Evolutionary conservation across 2,888 invertebrate genomes (phyloP), one percentile per base, ranked within the genome.

Genomic region (Ectemnius cavifrons): DNA sequence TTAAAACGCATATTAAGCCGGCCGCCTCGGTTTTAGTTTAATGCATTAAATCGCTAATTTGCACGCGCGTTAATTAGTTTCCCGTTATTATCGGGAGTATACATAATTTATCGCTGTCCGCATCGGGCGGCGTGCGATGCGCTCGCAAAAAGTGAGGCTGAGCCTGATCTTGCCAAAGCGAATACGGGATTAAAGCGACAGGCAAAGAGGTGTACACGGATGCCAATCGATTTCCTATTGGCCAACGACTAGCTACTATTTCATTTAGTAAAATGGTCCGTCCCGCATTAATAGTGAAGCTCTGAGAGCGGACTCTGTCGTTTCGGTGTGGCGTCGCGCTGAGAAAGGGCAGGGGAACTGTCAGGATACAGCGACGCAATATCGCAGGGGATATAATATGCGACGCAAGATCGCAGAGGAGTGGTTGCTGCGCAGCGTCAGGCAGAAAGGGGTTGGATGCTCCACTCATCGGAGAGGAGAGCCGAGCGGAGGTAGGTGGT

Each of bases 31-130:
- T 77, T 77, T 56, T 67, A 47, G 70, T 70, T 70, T 69, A 62
- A 77, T 67, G 56, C 73, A 72, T 63, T 77, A 70, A 77, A 69
- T 58, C 77, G 62, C 46, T 65, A 69, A 66, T 77, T 64, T 59
- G 64, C 56, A 16, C 5, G 1, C 57, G 58, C 64, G 73, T 77
- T 72, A 73, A 77, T 77, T 61, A 61, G 68, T 68, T 71, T 75
- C 68, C 18, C 62, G 57, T 67, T 76, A 73, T 62, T 64, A 65
- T 67, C 66, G 46, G 27, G 47, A 46, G 56, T 13, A 63, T 62
- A 52, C 66, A 76, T 71, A 56, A 46, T 66, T 63, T 47, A 57
- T 63, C 37, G 63, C 14, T 18, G 28, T 27, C 13, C 52, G 14
- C 16, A 27, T 27, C 13, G 20, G 20, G 5, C 63, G 27, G 46